phyloP scores from a whole-genome alignment of 2,113 vertebrate species.

The Psammodynastes pulverulentus region DNA sequence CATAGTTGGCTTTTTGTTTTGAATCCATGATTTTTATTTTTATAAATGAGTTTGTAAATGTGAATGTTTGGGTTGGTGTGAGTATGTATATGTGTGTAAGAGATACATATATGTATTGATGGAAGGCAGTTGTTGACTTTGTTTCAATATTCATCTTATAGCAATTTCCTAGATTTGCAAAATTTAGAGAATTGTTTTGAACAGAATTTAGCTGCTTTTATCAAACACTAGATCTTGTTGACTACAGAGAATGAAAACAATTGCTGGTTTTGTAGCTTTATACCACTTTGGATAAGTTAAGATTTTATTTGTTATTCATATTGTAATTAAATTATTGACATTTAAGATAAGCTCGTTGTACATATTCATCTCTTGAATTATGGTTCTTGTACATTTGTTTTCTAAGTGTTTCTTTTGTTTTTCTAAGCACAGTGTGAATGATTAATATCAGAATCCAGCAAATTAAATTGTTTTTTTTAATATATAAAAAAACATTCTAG shows the following conservation, averaged over 20 bases:
- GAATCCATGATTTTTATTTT: neutral
- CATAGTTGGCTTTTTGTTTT: neutral
- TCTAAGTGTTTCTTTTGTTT: neutral
- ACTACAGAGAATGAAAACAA: neutral
- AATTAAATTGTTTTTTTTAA: neutral
- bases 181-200: neutral
- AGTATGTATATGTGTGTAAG: neutral
- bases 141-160: neutral
- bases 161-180: neutral
- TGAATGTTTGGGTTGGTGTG: neutral
- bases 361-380: neutral
- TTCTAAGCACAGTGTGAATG: neutral
- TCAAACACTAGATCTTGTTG: neutral
- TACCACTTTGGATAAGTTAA: neutral
- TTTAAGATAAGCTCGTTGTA: neutral
- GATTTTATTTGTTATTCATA: neutral
- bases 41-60: neutral
- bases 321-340: neutral
- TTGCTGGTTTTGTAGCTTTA: neutral
- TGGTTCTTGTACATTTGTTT: neutral
- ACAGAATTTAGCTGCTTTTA: neutral
- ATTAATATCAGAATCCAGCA: neutral
- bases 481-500: constrained; percentile 22
- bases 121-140: neutral
- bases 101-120: neutral